Base-by-base conservation (phyloP, 2,888 invertebrate genomes). In the Cosmorhoe ocellata region DNA sequence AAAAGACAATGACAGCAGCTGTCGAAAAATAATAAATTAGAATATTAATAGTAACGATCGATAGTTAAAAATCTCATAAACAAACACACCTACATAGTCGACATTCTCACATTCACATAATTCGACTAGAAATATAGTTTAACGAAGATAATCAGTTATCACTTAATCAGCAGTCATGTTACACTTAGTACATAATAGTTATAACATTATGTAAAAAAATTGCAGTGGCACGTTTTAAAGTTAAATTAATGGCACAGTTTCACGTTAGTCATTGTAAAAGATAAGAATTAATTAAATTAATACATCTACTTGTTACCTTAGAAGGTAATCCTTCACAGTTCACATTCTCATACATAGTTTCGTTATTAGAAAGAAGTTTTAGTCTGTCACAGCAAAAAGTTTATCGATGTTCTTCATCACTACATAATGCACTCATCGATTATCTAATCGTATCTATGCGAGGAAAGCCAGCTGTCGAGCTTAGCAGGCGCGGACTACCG, bases 231-330 rank as follows among this genome's bases (percentile, higher is more conserved):
- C 86, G 77, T 81, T 75, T 77, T 84, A 85, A 84, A 85, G 86
- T 87, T 86, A 89, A 81, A 87, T 83, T 82, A 86, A 90, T 90
- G 90, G 90, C 90, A 90, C 90, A 89, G 79, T 87, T 90, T 90
- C 90, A 90, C 90, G 90, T 90, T 89, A 89, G 88, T 87, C 84
- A 74, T 75, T 75, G 83, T 79, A 83, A 86, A 76, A 82, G 1
- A 24, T 4, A 5, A 84, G 74, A 83, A 82, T n/a, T 76, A 84
- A 81, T 56, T 71, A 78, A 75, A 79, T n/a, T 71, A 74, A 80
- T 75, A 79, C 72, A 81, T 70, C 69, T 80, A 79, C 64, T 71
- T 69, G 65, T 67, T 69, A 66, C 62, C 68, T 67, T 70, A 71
- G 66, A 73, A 81, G 69, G 67, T 72, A 74, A 67, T 73, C 73